phyloP scores from a whole-genome alignment of 2,888 invertebrate species.

The Amphiduros pacificus region DNA sequence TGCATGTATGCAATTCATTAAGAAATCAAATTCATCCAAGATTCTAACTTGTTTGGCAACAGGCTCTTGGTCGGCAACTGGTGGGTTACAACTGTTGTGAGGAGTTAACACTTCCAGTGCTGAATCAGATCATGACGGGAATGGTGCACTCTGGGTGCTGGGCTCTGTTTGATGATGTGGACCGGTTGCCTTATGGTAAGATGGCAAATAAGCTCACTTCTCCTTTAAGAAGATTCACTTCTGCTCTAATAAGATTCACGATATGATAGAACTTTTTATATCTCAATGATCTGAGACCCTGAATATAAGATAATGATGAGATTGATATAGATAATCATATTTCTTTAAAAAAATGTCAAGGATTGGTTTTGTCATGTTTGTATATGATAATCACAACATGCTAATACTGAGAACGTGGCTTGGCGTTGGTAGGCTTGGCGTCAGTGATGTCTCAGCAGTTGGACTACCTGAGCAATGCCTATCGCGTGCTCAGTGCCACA shows the following conservation, averaged over 20 bases:
- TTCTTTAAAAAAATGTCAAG: no score
- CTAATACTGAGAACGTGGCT: background rate
- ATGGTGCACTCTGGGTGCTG: constrained; percentile 55
- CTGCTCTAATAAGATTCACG: no score
- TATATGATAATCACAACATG: no score
- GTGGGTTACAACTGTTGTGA: constrained; percentile 49
- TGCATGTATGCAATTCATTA: no score
- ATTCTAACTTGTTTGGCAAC: no score
- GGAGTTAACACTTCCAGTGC: constrained; percentile 42
- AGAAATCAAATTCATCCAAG: no score
- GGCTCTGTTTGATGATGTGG: constrained; percentile 53
- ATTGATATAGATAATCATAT: no score
- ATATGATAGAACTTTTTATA: no score
- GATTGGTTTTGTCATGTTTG: no score
- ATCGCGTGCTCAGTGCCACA: constrained; percentile 43
- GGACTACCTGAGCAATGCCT: constrained; percentile 49
- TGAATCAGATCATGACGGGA: constrained; percentile 53
- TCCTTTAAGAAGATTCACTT: background rate
- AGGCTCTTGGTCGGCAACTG: constrained; percentile 51
- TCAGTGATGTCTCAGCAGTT: constrained; percentile 54
- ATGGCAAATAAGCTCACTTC: no score
- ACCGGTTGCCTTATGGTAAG: constrained; percentile 50
- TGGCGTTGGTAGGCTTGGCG: constrained; percentile 42
- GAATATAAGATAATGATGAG: no score
- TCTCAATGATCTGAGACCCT: no score